Base-by-base conservation (phyloP, 2,888 invertebrate species). In the Coremacera marginata region DNA sequence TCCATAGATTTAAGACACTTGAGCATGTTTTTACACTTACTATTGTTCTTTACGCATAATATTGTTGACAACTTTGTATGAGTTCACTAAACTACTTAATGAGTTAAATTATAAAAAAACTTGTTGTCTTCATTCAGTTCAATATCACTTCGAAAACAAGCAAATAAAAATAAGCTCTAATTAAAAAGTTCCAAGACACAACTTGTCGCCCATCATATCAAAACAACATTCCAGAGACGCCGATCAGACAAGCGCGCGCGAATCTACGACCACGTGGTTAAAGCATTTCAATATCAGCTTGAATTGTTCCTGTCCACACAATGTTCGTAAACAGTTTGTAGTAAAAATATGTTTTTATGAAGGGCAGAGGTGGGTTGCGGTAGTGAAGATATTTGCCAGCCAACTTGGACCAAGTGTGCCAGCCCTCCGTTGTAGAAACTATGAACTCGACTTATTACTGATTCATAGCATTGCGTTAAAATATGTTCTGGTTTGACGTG, bases 71-170 rank as follows among this genome's bases (percentile, higher is more conserved):
- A 49, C 62, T 62, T 27, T 19, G 22, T 44, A 55, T 51, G 65
- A 76, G 76, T 76, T 76, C 76, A 63, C 34, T 76, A 76, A 76
- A 76, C 76, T 34, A 34, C 22, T 25, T 14, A 22, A 34, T 57
- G 57, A 44, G 34, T n/a, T 19, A 37, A 65, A 65, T 8, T 65
- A 34, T 19, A 44, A 11, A 74, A n/a, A 34, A 67, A 25, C 57
- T 22, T 60, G 52, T 73, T 73, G 73, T 55, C 73, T 77, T 77
- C 77, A 67, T 73, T 77, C 19, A 68, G 62, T 62, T 76, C 70
- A 68, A 52, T n/a, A 73, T 76, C 60, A 71, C 62, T 63, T 70
- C 63, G 76, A 76, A 76, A 76, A 70, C 76, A 76, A 49, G 65
- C 60, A 44, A 19, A 49, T n/a, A 7, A 31, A n/a, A 25, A 65